These are phyloP conservation scores for Podilymbus podiceps DNA, from an alignment of 2,113 vertebrate genomes.

Conservation along the genomic window DNA sequence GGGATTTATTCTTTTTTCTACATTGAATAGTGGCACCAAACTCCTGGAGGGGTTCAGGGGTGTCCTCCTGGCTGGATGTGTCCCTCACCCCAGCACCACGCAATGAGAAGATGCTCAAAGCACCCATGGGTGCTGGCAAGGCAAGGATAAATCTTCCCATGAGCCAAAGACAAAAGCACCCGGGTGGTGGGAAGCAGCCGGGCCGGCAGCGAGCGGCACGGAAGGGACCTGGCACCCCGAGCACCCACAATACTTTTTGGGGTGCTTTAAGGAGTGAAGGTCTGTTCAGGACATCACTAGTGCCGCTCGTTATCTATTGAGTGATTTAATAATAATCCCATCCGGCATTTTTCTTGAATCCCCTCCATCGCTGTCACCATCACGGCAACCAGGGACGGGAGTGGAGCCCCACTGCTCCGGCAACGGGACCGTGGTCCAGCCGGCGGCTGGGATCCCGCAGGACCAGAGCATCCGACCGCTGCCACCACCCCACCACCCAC, in stretches of 20 bases:
- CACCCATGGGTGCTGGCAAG: not conserved
- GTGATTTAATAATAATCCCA: not conserved
- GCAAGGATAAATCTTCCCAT: not conserved
- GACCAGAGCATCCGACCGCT: fast-evolving
- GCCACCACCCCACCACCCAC: fast-evolving
- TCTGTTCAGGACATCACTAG: not conserved
- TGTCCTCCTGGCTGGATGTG: not conserved
- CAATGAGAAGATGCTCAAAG: not conserved
- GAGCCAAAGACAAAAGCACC: not conserved
- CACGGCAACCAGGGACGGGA: fast-evolving
- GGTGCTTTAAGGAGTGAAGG: not conserved
- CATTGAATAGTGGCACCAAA: not conserved
- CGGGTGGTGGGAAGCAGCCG: fast-evolving
- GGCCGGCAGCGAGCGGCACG: fast-evolving
- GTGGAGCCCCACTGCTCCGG: not conserved
- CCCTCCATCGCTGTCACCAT: not conserved
- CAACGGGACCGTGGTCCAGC: fast-evolving
- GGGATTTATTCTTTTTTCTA: not conserved
- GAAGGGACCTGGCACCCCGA: not conserved
- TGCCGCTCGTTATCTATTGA: fast-evolving
- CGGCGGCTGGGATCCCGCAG: not conserved
- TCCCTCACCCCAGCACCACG: not conserved
- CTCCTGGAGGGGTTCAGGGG: not conserved
- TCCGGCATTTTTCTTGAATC: fast-evolving
- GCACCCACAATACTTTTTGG: fast-evolving